phyloP scores from a whole-genome alignment of 2,113 vertebrate genomes.

The Gymnarchus niloticus region DNA sequence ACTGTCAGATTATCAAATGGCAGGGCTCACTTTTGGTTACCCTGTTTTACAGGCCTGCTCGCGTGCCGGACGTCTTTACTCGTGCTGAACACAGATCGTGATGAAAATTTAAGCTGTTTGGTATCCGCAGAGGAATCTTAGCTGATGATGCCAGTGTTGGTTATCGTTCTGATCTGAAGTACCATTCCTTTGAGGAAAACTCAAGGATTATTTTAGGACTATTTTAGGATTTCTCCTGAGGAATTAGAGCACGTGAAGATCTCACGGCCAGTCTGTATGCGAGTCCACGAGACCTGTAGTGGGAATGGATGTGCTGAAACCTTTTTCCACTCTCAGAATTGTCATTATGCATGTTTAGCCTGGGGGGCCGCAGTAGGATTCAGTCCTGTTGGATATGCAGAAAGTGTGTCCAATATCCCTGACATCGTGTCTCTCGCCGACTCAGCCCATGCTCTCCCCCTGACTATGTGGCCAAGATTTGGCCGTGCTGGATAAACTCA shows the following conservation, averaged over 20 bases:
- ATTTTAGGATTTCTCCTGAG: neutral
- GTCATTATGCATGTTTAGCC: slow-evolving; percentile 12
- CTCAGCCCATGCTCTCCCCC: neutral
- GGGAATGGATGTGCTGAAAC: neutral
- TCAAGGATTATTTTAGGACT: too few species aligned
- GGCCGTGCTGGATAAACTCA: slow-evolving; percentile 4
- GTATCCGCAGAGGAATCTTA: neutral
- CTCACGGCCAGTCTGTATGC: neutral
- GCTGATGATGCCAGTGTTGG: neutral
- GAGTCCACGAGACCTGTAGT: neutral
- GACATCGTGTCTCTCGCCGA: neutral
- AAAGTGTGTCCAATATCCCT: neutral
- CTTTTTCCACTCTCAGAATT: neutral
- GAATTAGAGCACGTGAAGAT: neutral
- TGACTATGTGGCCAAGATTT: neutral
- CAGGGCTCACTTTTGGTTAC: neutral
- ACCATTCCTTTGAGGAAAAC: neutral
- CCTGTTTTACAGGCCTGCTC: neutral
- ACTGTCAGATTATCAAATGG: neutral
- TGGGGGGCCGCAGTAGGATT: slow-evolving; percentile 1
- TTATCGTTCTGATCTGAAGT: neutral
- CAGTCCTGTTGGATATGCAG: neutral
- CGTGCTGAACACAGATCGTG: neutral
- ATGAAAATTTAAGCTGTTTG: neutral
- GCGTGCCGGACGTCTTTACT: neutral